Base-by-base conservation (phyloP, 1,140 invertebrate genomes). In the Drosophila teissieri region DNA sequence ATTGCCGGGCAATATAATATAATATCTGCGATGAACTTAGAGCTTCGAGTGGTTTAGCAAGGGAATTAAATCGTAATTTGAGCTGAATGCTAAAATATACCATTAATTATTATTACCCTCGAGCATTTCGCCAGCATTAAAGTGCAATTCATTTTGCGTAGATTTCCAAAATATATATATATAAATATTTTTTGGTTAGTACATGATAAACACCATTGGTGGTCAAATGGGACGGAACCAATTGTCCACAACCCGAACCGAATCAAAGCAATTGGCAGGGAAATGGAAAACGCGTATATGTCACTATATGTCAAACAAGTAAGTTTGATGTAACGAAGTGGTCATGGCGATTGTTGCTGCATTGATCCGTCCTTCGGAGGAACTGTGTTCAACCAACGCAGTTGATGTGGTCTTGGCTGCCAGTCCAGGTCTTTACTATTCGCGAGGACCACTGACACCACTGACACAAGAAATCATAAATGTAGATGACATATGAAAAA, bases 361-460 rank as follows among this genome's bases (percentile, higher is more conserved):
- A 70, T 70, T 10, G 27, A 69, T 48, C 7, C 42, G 36, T 67
- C 19, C 62, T 69, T 56, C 34, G 22, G 27, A 12, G 37, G 19
- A 6, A 15, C 45, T 36, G 51, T 19, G 80, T 77, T 85, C 81
- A 85, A 85, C 57, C 77, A 72, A 84, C 80, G 53, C 11, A 3
- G 37, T 22, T 4, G 1, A 31, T 31, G 6, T 31, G 27, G 27
- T 7, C 5, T 27, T 22, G 45, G 53, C 22, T 51, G 19, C 34
- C 48, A 27, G 17, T 22, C 22, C 22, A 22, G 48, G 54, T 78
- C 63, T 60, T 78, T 57, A 39, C 48, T 39, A 79, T 64, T 75
- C 64, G 51, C 36, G 63, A 56, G 54, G 55, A 62, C 42, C 49
- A 36, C 63, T 34, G 51, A 37, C 19, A 22, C 19, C 19, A 22